A percentile compares a stretch with the other conserved stretches of the same genome.
Evolutionary conservation across 2,797 vertebrate species (phyloP).

Genomic region (Siniperca undulata): DNA sequence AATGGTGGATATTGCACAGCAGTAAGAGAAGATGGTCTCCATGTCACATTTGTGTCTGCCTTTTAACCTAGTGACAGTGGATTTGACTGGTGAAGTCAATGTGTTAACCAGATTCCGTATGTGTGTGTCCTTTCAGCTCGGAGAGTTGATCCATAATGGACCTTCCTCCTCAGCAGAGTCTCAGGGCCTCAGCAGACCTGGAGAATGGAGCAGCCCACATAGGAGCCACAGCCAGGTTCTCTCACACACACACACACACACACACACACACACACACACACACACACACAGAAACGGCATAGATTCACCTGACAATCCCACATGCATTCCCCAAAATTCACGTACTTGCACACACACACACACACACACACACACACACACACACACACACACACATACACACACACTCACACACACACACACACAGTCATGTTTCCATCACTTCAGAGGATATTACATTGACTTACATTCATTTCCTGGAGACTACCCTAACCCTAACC

Average conservation of each 20-base stretch:
- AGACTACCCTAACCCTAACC: no score
- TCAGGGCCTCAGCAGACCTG: conserved; percentile 81
- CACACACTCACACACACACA: background rate
- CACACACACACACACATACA: background rate
- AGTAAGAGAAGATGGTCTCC: background rate
- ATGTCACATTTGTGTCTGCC: background rate
- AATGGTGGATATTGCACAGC: no score
- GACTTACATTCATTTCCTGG: no score
- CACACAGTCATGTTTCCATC: background rate
- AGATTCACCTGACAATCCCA: conserved; percentile 17
- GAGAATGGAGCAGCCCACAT: conserved; percentile 65
- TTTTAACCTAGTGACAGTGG: background rate
- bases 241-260: conserved; percentile 7
- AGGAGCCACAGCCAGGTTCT: conserved; percentile 77
- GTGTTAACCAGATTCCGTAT: background rate
- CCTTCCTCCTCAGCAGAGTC: conserved; percentile 85
- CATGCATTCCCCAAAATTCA: background rate
- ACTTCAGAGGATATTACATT: no score
- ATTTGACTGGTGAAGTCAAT: background rate
- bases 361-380: background rate
- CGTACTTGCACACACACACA: background rate
- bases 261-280: background rate
- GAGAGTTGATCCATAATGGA: conserved; percentile 89
- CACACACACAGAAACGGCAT: background rate
- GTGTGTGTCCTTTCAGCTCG: conserved; percentile 86